Base-by-base conservation (phyloP, 2,888 invertebrate species). In the Drosophila villosipedis region DNA sequence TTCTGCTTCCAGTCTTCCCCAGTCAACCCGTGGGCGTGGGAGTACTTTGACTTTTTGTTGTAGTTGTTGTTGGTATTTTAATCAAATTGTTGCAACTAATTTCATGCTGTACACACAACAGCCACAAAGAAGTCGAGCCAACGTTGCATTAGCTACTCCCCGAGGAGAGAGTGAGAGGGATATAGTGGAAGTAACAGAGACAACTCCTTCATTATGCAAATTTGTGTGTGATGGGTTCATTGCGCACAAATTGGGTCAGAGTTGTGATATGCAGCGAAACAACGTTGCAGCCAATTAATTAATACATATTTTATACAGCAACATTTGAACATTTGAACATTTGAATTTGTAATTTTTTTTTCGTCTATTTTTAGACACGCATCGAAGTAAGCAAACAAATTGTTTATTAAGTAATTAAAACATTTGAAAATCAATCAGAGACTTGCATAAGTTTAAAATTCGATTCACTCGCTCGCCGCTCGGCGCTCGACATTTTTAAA, bases 221-320 rank as follows among this genome's bases (percentile, higher is more conserved):
- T 80, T 79, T 79, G 41, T 35, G 3, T 49, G 49, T 66, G 68
- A 50, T 49, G 81, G 87, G 85, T 85, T 85, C 85, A 80, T 70
- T 85, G 85, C 73, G 82, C 85, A 85, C 87, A 68, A 85, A 80
- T 84, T 85, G 84, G 85, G 85, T 89, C 85, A 80, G 47, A 68
- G 62, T 70, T 81, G 78, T 50, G 60, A 73, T 72, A 83, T 76
- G 76, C 82, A 66, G 58, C 72, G 70, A 30, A 39, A 25, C 47
- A 47, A 57, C 55, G 53, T 62, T 62, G 62, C 80, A 67, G 61
- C 49, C 80, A 76, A 76, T 76, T 72, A 72, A 68, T 30, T 37
- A 67, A 54, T 16, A 47, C 25, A 47, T 47, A 47, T 47, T 47
- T 47, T 16, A 16, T 25, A 16, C 25, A 16, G 25, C 25, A 25